Base-by-base conservation (phyloP, 2,113 vertebrate species). In the Enhydra lutris region DNA sequence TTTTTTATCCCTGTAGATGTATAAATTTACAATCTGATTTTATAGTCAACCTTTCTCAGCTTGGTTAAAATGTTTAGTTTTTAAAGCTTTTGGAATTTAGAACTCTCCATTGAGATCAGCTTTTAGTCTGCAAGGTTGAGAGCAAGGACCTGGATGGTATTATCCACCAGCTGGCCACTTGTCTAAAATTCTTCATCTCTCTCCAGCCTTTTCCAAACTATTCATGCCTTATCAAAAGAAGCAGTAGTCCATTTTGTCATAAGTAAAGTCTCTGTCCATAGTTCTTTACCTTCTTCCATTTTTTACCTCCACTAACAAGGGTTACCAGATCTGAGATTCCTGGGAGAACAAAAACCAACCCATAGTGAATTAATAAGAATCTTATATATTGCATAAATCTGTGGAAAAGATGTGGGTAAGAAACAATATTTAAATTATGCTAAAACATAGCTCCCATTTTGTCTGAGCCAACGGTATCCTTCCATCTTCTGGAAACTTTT, bases 371-470 rank as follows among this genome's bases (percentile, higher is more conserved):
- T 95, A 91, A 57, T 14, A 94, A 92, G 83, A 91, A 67, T 29
- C 29, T 24, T 52, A 52, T 23, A 96, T 42, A 26, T 15, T 13
- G 5, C 42, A 93, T 63, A 71, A 42, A 73, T 81, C 14, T 63
- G 2, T 81, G 45, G 34, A 15, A 83, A 63, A 94, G 47, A 52
- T 71, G 17, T 4, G 10, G 34, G 50, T 52, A 93, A 73, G 74
- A 92, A 86, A 88, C 91, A 93, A 78, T 76, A 96, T 80, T 93
- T 69, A 80, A 97, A 80, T 45, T 71, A 90, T 17, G 24, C n/a
- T 85, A 47, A 92, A 92, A 50, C 34, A 93, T 92, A 91, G 39
- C 36, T 76, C 88, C 21, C 17, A 34, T 90, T 95, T 82, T 59
- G 7, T 76, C 88, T 78, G n/a, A 84, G 18, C 17, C 69, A 83